These are phyloP conservation scores for Geophilus truncorum DNA, from an alignment of 2,888 invertebrate species.

Conservation along the genomic window DNA sequence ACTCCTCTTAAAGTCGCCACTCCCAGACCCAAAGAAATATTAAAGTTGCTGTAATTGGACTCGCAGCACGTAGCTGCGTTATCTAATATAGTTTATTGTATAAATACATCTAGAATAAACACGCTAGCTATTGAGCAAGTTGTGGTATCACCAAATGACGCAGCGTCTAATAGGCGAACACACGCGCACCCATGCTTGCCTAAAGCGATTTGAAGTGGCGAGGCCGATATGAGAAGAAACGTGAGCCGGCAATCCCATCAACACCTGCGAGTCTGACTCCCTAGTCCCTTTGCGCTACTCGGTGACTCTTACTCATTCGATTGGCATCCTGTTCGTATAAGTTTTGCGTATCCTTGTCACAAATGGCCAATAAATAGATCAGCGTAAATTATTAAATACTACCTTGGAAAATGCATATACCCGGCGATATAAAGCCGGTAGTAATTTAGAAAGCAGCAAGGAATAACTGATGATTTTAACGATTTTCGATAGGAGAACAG, in stretches of 20 bases:
- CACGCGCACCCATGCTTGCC: neutral
- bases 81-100: neutral
- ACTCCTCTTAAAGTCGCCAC: neutral
- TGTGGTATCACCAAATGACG: conserved; percentile 7
- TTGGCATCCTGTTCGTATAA: neutral
- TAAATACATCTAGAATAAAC: neutral
- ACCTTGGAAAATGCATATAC: neutral
- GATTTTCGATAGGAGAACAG: neutral
- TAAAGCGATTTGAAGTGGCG: conserved; percentile 18
- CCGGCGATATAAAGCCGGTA: neutral
- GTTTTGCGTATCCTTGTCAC: neutral
- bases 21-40: neutral
- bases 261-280: neutral
- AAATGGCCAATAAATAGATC: neutral
- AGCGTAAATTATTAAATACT: neutral
- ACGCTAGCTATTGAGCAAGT: neutral
- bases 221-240: conserved; percentile 21
- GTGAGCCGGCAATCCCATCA: conserved; percentile 21
- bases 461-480: conserved; percentile 2
- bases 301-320: neutral
- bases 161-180: neutral
- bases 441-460: neutral
- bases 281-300: neutral
- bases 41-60: too few relatives aligned
- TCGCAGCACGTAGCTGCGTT: too few relatives aligned